Percentiles rank a stretch among this genome's conserved stretches.
These are phyloP conservation scores for Podiceps cristatus DNA, from an alignment of 2,113 vertebrate genomes.

Conservation along the genomic window DNA sequence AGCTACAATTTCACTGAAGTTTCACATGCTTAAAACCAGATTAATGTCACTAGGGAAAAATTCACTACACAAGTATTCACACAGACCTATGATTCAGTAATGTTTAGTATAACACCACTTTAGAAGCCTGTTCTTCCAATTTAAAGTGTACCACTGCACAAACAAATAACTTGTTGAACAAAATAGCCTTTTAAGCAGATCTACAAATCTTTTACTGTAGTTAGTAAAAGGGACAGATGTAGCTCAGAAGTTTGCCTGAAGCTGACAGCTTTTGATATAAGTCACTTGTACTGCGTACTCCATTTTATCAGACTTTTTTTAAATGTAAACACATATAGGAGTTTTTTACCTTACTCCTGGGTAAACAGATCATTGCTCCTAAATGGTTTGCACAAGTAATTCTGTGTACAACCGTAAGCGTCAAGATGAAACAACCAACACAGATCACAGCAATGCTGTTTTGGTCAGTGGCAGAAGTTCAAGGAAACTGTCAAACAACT, in stretches of 20 bases:
- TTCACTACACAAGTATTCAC: background rate
- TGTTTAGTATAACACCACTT: background rate
- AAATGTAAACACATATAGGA: background rate
- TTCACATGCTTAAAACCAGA: background rate
- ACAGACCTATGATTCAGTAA: background rate
- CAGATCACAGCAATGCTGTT: background rate
- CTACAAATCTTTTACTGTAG: background rate
- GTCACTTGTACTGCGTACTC: fast-evolving
- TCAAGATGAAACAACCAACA: background rate
- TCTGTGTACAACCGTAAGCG: background rate
- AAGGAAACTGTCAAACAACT: background rate
- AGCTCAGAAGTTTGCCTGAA: background rate
- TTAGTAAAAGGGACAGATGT: background rate
- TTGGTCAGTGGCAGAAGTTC: background rate
- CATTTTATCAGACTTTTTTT: background rate
- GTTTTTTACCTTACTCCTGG: background rate
- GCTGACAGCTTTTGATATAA: background rate
- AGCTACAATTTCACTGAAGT: background rate
- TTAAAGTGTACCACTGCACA: background rate
- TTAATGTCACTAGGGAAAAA: background rate
- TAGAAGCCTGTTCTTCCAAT: background rate
- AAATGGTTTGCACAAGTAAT: background rate
- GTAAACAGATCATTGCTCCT: background rate
- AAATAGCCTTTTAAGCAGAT: background rate
- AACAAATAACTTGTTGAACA: background rate